Evolutionary conservation across 2,888 invertebrate species (phyloP).

Genomic region (Hemistola chrysoprasaria): DNA sequence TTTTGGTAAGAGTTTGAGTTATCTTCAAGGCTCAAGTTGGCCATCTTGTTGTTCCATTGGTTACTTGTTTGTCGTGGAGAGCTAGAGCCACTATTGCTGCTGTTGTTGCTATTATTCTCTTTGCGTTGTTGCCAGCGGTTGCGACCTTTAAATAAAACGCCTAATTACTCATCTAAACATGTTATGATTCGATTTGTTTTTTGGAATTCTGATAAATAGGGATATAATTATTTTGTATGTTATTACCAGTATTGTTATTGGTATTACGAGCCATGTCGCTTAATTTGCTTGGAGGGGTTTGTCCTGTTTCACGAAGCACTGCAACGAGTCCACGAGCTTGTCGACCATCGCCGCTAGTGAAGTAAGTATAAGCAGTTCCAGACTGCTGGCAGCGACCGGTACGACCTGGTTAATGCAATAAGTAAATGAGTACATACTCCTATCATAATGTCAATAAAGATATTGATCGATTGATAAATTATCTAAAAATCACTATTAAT

Average conservation of each 20-base stretch:
- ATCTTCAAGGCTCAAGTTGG: constrained; percentile 54
- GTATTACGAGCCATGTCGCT: constrained; percentile 86
- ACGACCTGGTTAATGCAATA: constrained; percentile 75
- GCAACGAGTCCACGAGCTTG: constrained; percentile 96
- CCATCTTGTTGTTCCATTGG: constrained; percentile 79
- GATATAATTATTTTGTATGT: no score
- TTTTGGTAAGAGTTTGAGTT: constrained; percentile 61
- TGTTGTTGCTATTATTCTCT: constrained; percentile 64
- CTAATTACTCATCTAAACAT: background rate
- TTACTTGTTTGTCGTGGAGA: constrained; percentile 79
- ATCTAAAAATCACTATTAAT: background rate
- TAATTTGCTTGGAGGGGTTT: constrained; percentile 91
- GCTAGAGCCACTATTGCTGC: constrained; percentile 67
- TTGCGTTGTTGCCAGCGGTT: constrained; percentile 85
- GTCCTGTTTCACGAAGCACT: constrained; percentile 96
- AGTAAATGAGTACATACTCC: background rate
- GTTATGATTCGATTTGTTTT: no score
- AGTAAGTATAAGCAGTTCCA: constrained; percentile 98
- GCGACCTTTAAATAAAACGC: constrained; percentile 56
- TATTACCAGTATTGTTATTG: constrained; percentile 72
- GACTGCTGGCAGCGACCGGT: constrained; percentile 96
- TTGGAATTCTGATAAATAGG: no score
- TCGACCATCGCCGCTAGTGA: constrained; percentile 94
- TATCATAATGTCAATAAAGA: no score
- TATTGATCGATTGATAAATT: no score